Base-by-base conservation (phyloP, 2,113 vertebrate genomes). In the Toxostoma redivivum region DNA sequence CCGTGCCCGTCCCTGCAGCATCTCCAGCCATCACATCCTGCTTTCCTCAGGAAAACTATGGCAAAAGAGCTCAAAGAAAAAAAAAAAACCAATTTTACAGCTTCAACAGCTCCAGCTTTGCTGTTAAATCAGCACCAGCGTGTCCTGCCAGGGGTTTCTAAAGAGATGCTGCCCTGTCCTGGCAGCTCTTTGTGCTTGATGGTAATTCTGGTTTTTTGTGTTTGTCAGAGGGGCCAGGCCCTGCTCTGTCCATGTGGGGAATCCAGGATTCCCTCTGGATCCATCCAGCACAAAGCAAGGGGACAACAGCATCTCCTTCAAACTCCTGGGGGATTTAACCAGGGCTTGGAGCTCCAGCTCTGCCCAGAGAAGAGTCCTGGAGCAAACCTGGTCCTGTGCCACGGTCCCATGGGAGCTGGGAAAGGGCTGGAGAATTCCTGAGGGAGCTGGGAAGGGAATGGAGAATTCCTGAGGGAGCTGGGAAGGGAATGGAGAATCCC, bases 151-250 rank as follows among this genome's bases (percentile, higher is more conserved):
- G 89, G 90, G 85, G 84, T 97, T 97, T 16, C 97, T 91, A 94
- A 95, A 93, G 97, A 79, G 96, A 97, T 96, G 0, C 70, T 47
- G 86, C 73, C 47, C 92, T 97, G 97, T 94, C 94, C 97, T 96
- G 92, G 94, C 94, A 83, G 74, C 93, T 35, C 82, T 62, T 72
- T 25, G 66, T 93, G 93, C 84, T 91, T 48, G 20, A 1, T 81
- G 93, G 76, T 95, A 53, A 82, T 92, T 92, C 61, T 91, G 70
- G 57, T 92, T 92, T 5, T 87, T 35, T 12, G 40, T 16, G 14
- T 31, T 60, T 57, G 40, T 24, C 69, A 22, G 0, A 1, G 58
- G 83, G 44, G 37, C 62, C 45, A 22, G 71, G 40, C 42, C 35
- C 40, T 15, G 60, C 64, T 30, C 72, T 31, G 54, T 5, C 62